Evolutionary conservation across 2,888 invertebrate genomes (phyloP).

Genomic region (Andrena dorsata): DNA sequence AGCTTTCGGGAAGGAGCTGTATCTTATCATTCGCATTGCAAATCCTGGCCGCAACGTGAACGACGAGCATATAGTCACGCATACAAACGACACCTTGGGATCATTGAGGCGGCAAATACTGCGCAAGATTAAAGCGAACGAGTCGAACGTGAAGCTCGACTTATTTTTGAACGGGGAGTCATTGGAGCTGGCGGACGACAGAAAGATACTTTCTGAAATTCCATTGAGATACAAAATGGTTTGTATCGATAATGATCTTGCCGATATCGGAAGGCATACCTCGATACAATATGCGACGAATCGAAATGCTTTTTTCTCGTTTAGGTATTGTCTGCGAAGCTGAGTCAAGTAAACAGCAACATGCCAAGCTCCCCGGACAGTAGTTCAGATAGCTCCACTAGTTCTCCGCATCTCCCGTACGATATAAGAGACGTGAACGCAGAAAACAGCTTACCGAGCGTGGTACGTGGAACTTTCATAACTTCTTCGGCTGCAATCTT

Average conservation of each 20-base stretch:
- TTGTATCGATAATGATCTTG: conserved; percentile 76
- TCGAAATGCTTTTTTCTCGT: conserved; percentile 65
- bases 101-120: conserved; percentile 93
- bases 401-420: conserved; percentile 95
- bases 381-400: conserved; percentile 97
- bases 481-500: not conserved
- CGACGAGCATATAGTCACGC: conserved; percentile 96
- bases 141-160: conserved; percentile 94
- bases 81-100: conserved; percentile 97
- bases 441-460: conserved; percentile 96
- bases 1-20: conserved; percentile 95
- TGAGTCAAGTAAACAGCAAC: conserved; percentile 90
- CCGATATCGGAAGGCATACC: not conserved
- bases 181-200: conserved; percentile 94
- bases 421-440: conserved; percentile 93
- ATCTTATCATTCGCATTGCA: conserved; percentile 94
- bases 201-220: conserved; percentile 94
- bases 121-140: conserved; percentile 88
- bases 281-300: not conserved
- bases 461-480: conserved; percentile 87
- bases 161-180: conserved; percentile 95
- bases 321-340: conserved; percentile 91
- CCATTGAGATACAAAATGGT: conserved; percentile 96
- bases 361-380: conserved; percentile 95
- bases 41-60: conserved; percentile 95